Conservation (phyloP, 2,113 vertebrate species). For the Leucosticte australis region DNA sequence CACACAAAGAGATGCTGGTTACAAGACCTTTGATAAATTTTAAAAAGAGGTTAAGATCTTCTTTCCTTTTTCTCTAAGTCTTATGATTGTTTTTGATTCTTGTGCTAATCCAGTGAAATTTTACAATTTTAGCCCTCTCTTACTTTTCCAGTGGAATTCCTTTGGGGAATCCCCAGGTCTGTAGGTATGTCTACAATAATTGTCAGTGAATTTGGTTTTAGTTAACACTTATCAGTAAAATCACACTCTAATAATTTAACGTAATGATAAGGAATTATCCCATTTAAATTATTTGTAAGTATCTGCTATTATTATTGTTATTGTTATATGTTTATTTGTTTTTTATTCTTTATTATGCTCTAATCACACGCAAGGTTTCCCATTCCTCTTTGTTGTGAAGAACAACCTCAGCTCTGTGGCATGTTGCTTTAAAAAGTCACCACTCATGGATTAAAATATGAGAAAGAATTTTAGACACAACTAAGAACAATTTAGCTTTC, state of each 20-base stretch:
- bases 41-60: background rate
- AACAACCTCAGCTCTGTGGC: background rate
- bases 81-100: background rate
- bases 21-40: background rate
- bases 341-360: background rate
- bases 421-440: background rate
- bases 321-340: background rate
- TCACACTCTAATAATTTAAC: background rate
- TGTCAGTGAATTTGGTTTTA: background rate
- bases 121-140: background rate
- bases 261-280: background rate
- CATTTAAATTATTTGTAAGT: background rate
- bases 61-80: background rate
- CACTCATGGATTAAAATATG: background rate
- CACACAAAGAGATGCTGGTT: background rate
- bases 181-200: background rate
- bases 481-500: background rate
- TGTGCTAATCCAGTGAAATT: background rate
- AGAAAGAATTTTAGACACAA: background rate
- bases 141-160: background rate
- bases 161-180: background rate
- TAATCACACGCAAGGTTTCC: background rate
- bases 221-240: background rate
- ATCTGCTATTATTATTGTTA: background rate
- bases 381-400: background rate